A percentile compares a stretch with the other conserved stretches of the same genome.
These are phyloP conservation scores for Eudasyphora cyanicolor DNA, from an alignment of 2,888 invertebrate genomes.

Conservation along the genomic window DNA sequence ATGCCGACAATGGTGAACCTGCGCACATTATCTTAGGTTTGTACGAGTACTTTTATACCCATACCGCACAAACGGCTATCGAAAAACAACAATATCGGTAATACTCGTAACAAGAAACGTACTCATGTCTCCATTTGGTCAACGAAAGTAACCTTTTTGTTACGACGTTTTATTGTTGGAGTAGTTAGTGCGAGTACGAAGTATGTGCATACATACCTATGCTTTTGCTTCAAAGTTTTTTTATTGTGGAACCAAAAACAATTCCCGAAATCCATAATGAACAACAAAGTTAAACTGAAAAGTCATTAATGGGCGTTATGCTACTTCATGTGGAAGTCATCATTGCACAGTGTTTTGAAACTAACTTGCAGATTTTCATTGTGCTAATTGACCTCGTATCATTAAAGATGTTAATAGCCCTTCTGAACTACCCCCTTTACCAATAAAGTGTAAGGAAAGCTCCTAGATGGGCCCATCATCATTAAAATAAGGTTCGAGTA, in stretches of 20 bases:
- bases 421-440: too few relatives aligned
- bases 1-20: slow-evolving; percentile 46
- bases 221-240: background rate
- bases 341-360: background rate
- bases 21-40: background rate
- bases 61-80: too few relatives aligned
- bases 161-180: background rate
- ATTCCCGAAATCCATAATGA: background rate
- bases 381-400: too few relatives aligned
- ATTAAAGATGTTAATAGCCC: too few relatives aligned
- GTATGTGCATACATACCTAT: too few relatives aligned
- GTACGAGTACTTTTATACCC: background rate
- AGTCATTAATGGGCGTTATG: background rate
- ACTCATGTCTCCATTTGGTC: slow-evolving; percentile 42
- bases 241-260: background rate
- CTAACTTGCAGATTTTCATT: too few relatives aligned
- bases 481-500: too few relatives aligned
- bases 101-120: background rate
- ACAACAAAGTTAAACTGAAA: background rate
- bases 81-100: background rate
- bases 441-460: too few relatives aligned
- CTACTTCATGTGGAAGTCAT: background rate
- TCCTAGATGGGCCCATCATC: too few relatives aligned
- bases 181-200: background rate
- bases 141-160: slow-evolving; percentile 42